Evolutionary conservation across 92 coral and sea anemone species (phyloP).

Genomic region (Phenganax subtilis): DNA sequence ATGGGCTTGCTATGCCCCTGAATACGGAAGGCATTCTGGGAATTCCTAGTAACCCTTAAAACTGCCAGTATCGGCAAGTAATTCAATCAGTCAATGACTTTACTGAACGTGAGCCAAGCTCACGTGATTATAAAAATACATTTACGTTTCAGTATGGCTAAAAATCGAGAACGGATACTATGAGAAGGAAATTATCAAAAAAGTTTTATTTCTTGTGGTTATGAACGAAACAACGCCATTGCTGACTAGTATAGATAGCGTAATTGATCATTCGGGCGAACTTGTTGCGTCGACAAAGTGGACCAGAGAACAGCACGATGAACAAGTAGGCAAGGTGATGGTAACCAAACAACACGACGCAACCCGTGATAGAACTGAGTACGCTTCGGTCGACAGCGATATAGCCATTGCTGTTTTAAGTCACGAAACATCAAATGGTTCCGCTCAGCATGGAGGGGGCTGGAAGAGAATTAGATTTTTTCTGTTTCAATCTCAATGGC

Average conservation of each 20-base stretch:
- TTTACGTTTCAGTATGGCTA: too few species aligned
- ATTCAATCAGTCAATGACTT: too few species aligned
- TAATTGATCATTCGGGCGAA: not conserved
- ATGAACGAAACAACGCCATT: constrained; percentile 20
- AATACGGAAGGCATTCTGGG: too few species aligned
- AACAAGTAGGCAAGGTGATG: not conserved
- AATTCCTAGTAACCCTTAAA: too few species aligned
- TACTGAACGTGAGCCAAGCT: too few species aligned
- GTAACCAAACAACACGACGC: not conserved
- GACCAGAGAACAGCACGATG: not conserved
- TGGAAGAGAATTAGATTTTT: not conserved
- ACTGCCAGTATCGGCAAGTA: too few species aligned
- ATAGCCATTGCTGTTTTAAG: not conserved
- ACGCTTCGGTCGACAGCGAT: constrained; percentile 1
- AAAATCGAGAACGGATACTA: too few species aligned
- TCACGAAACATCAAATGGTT: not conserved
- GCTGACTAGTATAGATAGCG: constrained; percentile 7
- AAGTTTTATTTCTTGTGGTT: too few species aligned
- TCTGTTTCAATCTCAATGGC: constrained; percentile 47
- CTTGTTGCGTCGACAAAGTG: not conserved
- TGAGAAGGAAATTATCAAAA: too few species aligned
- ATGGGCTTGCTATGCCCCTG: too few species aligned
- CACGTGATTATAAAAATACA: too few species aligned
- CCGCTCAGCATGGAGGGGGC: not conserved
- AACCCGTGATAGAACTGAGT: not conserved